Evolutionary conservation across 1,140 invertebrate species (phyloP), one percentile per base, ranked within the genome.

Genomic region (Drosophila ficusphila): DNA sequence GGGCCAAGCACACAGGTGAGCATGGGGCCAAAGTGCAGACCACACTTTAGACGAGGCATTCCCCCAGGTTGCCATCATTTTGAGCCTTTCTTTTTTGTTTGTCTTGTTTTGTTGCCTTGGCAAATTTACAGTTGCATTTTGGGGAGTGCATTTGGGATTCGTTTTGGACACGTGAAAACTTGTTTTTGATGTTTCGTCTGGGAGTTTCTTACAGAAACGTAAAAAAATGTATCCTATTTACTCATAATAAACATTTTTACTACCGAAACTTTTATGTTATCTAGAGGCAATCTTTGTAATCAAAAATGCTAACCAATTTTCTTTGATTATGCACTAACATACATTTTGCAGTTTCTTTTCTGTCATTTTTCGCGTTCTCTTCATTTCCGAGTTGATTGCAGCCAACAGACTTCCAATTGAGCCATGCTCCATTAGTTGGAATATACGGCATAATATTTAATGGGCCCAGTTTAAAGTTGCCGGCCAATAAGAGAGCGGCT

Each of bases 401-500:
- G 48, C 23, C 44, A 19, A 19, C 27, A 34, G 62, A 36, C 56
- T 52, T 58, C 54, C 51, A 79, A 61, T 68, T 42, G 54, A 48
- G 56, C 31, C 69, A 53, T 72, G 68, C 39, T 11, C 29, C 46
- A 70, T 70, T 72, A 71, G 64, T 21, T 57, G 16, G 29, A 48
- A 53, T 34, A 42, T 46, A 38, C 41, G 56, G 60, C 57, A 58
- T 74, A 54, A 75, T 54, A 46, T 64, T 65, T 76, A 61, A 77
- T 78, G 60, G 76, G 39, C 39, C 18, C 54, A 52, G 53, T 77
- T 78, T 60, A 75, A 64, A 52, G 56, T 54, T 44, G 56, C 25
- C 5, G 54, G 47, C 34, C 61, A 69, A 69, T 69, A 69, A 67
- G 69, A 49, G 34, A 74, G 34, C 71, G 71, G 64, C 34, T 6